phyloP scores from a whole-genome alignment of 2,797 vertebrate genomes.

The Sibirionetta formosa region DNA sequence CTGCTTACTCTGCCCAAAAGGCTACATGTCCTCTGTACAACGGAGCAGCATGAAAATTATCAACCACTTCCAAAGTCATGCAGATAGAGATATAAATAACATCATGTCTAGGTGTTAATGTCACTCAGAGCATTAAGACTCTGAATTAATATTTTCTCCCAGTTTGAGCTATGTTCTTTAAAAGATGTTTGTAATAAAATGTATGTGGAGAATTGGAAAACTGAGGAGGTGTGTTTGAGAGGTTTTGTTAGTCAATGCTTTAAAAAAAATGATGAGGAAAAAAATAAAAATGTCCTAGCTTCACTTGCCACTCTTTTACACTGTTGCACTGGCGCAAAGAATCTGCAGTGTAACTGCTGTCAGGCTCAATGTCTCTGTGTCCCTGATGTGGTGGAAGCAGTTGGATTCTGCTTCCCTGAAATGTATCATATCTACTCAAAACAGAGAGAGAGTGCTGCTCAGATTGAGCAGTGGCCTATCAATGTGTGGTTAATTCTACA shows the following conservation, averaged over 20 bases:
- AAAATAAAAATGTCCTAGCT: background rate
- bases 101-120: background rate
- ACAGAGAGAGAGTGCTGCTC: background rate
- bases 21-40: background rate
- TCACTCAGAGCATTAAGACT: background rate
- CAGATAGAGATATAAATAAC: background rate
- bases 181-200: background rate
- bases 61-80: background rate
- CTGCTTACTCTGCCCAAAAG: background rate
- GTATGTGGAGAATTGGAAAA: background rate
- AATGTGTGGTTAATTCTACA: background rate
- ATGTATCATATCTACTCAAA: background rate
- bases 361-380: background rate
- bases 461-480: background rate
- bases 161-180: background rate
- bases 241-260: background rate
- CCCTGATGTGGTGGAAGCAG: background rate
- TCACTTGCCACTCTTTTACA: background rate
- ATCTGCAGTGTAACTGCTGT: background rate
- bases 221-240: background rate
- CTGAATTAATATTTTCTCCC: background rate
- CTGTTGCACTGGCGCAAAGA: background rate
- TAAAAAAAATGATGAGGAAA: accelerated
- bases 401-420: background rate
- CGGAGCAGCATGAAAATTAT: background rate